Evolutionary conservation across 2,113 vertebrate genomes (phyloP).

Genomic region (Tilapia sparmanii): DNA sequence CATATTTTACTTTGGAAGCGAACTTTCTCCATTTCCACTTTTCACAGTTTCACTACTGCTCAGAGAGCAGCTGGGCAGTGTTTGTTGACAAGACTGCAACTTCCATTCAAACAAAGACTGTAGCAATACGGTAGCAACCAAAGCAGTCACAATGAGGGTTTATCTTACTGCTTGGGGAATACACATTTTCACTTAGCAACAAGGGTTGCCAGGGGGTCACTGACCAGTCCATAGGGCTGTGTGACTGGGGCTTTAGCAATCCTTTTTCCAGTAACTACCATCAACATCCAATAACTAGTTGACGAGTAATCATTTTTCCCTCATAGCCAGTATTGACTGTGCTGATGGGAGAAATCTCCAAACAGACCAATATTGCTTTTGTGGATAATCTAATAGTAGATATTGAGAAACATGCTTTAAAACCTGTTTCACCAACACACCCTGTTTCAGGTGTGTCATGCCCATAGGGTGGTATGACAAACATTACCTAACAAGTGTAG

Average conservation of each 20-base stretch:
- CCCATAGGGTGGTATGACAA: background rate
- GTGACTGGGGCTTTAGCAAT: background rate
- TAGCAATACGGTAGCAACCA: background rate
- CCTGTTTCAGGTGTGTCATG: background rate
- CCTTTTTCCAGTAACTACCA: background rate
- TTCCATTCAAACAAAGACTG: background rate
- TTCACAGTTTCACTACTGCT: background rate
- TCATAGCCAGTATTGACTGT: background rate
- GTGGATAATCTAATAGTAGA: background rate
- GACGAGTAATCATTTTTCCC: background rate
- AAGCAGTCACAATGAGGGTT: background rate
- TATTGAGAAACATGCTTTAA: background rate
- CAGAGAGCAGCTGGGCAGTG: background rate
- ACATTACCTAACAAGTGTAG: background rate
- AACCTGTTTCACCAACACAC: background rate
- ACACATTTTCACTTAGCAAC: background rate
- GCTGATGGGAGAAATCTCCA: background rate
- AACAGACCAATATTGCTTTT: background rate
- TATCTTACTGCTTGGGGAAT: background rate
- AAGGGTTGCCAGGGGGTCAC: background rate
- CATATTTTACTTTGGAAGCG: background rate
- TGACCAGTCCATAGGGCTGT: background rate
- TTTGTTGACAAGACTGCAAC: background rate
- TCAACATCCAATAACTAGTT: background rate
- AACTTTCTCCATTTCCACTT: background rate